phyloP scores from a whole-genome alignment of 2,888 invertebrate genomes.

The Chrysomela aeneicollis region DNA sequence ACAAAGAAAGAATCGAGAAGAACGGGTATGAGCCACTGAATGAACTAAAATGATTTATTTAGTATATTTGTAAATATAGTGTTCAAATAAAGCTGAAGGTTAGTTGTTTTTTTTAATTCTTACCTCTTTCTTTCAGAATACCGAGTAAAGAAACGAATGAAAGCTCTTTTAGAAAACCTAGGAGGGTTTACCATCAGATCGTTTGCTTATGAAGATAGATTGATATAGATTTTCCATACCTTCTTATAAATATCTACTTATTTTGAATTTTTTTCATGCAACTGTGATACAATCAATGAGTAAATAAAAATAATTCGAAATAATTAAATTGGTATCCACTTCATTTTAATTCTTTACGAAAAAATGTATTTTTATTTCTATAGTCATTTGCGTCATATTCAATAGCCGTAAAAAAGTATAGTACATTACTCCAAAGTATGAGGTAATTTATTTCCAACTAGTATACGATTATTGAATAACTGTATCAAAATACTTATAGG shows the following conservation, averaged over 20 bases:
- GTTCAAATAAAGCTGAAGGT: constrained; percentile 23
- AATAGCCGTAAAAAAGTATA: too few relatives aligned
- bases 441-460: too few relatives aligned
- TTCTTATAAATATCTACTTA: neutral
- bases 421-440: too few relatives aligned
- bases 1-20: constrained; percentile 86
- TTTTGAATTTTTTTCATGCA: too few relatives aligned
- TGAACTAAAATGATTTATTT: constrained; percentile 55
- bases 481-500: too few relatives aligned
- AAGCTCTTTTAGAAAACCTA: constrained; percentile 46
- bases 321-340: too few relatives aligned
- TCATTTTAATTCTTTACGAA: too few relatives aligned
- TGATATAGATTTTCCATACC: neutral
- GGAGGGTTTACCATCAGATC: constrained; percentile 49
- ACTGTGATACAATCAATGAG: neutral
- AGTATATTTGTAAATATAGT: constrained; percentile 34
- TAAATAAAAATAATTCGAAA: too few relatives aligned
- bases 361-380: too few relatives aligned
- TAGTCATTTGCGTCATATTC: too few relatives aligned
- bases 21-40: constrained; percentile 85
- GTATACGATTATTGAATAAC: too few relatives aligned
- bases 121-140: constrained; percentile 51
- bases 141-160: constrained; percentile 48
- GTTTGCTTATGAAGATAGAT: constrained; percentile 11
- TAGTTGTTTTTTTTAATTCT: constrained; percentile 18